These are phyloP conservation scores for Subacronicta megacephala DNA, from an alignment of 2,888 invertebrate species.

Conservation along the genomic window DNA sequence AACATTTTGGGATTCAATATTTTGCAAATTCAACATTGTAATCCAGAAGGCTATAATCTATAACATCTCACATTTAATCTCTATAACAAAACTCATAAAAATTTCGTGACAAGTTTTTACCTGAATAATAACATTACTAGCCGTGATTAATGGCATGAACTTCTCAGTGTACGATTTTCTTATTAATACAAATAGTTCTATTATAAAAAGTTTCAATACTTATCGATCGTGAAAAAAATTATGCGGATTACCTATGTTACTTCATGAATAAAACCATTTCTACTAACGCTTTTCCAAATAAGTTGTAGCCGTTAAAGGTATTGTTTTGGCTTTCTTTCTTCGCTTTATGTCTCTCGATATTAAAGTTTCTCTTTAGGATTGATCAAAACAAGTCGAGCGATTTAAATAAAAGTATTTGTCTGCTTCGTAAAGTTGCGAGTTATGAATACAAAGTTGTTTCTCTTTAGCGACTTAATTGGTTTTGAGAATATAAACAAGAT, in stretches of 20 bases:
- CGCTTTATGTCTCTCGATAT: conserved; percentile 19
- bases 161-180: too few species aligned
- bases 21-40: too few species aligned
- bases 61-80: too few species aligned
- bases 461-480: background rate
- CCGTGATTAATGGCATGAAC: too few species aligned
- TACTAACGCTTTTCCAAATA: conserved; percentile 23
- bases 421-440: conserved; percentile 5
- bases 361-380: conserved; percentile 28
- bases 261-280: conserved; percentile 44
- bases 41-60: too few species aligned
- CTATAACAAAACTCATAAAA: too few species aligned
- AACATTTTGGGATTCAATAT: too few species aligned
- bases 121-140: too few species aligned
- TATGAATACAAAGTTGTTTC: background rate
- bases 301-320: conserved; percentile 34
- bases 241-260: conserved; percentile 30
- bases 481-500: background rate
- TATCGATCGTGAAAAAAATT: conserved; percentile 34
- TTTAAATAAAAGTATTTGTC: conserved; percentile 27
- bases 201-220: conserved; percentile 5
- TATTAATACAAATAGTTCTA: too few species aligned
- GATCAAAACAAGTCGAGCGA: conserved; percentile 42
- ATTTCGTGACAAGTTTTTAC: too few species aligned
- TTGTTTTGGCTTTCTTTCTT: conserved; percentile 25